A percentile compares a stretch with the other conserved stretches of the same genome.
phyloP scores from a whole-genome alignment of 2,888 invertebrate genomes.

The Thymelicus sylvestris region DNA sequence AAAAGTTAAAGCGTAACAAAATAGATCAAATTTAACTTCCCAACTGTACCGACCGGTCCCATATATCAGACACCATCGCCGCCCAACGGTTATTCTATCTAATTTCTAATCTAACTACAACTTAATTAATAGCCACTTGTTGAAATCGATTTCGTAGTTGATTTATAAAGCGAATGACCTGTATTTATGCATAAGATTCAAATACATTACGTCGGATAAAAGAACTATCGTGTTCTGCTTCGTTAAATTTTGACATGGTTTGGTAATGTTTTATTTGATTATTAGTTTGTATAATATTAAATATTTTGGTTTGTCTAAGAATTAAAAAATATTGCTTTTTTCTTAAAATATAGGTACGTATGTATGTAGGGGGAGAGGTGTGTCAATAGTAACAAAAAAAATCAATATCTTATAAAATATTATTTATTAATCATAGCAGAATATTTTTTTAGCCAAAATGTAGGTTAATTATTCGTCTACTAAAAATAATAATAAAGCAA shows the following conservation, averaged over 20 bases:
- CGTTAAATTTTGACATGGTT: slow-evolving; percentile 55
- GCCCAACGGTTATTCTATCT: slow-evolving; percentile 76
- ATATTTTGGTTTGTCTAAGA: not conserved
- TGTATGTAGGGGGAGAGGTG: no score
- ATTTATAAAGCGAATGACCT: slow-evolving; percentile 81
- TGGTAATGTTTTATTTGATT: slow-evolving; percentile 7
- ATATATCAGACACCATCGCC: slow-evolving; percentile 69
- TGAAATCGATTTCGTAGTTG: slow-evolving; percentile 82
- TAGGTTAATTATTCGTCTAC: no score
- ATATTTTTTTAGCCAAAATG: no score
- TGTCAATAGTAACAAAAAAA: no score
- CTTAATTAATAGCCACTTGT: slow-evolving; percentile 84
- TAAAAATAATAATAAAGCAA: no score
- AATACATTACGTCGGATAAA: slow-evolving; percentile 68
- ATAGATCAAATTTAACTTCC: slow-evolving; percentile 12
- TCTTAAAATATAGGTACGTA: no score
- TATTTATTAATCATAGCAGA: no score
- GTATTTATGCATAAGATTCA: slow-evolving; percentile 70
- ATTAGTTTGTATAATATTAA: not conserved
- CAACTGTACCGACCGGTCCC: slow-evolving; percentile 42
- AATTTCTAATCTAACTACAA: slow-evolving; percentile 83
- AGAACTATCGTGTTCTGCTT: slow-evolving; percentile 56
- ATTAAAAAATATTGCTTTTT: no score
- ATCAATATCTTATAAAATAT: no score
- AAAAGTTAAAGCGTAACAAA: no score